Percentiles rank a stretch among this genome's conserved stretches.
Conservation (phyloP, 92 coral and sea anemone genomes). For the Desmophyllum pertusum region DNA sequence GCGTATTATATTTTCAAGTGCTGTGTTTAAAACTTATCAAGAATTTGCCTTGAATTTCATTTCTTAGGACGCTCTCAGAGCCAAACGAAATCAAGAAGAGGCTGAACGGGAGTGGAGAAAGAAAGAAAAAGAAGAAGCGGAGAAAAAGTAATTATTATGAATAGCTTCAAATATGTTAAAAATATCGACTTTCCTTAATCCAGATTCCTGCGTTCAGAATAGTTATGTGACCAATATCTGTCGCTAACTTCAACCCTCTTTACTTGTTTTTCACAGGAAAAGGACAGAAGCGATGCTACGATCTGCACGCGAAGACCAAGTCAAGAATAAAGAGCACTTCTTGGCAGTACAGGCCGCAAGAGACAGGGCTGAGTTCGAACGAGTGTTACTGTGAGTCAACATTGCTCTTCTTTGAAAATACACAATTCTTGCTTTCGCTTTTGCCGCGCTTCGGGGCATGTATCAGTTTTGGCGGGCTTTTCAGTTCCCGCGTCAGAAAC, state of each 20-base stretch:
- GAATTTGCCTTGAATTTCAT: not conserved
- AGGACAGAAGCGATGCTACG: slow-evolving; percentile 90
- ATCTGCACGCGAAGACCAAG: slow-evolving; percentile 89
- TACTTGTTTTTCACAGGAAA: slow-evolving; percentile 55
- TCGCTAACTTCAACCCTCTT: not conserved
- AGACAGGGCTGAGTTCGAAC: slow-evolving; percentile 96
- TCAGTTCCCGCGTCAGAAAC: not conserved
- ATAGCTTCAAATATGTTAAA: not conserved
- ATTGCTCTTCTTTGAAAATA: not conserved
- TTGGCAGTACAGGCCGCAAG: slow-evolving; percentile 98
- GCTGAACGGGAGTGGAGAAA: slow-evolving; percentile 97
- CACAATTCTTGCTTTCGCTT: not conserved
- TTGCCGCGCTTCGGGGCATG: not conserved
- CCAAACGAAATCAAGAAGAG: slow-evolving; percentile 96
- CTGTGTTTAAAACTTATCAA: not conserved
- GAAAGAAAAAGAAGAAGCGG: slow-evolving; percentile 92
- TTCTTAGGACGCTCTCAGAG: slow-evolving; percentile 87
- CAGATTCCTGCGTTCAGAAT: not conserved
- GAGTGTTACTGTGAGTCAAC: slow-evolving; percentile 85
- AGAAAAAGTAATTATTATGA: slow-evolving; percentile 72
- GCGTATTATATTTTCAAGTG: not conserved
- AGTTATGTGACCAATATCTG: not conserved
- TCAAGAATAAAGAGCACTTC: slow-evolving; percentile 92
- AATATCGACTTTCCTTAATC: not conserved
- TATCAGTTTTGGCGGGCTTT: not conserved